phyloP scores from a whole-genome alignment of 2,113 vertebrate species.

The Maylandia zebra region DNA sequence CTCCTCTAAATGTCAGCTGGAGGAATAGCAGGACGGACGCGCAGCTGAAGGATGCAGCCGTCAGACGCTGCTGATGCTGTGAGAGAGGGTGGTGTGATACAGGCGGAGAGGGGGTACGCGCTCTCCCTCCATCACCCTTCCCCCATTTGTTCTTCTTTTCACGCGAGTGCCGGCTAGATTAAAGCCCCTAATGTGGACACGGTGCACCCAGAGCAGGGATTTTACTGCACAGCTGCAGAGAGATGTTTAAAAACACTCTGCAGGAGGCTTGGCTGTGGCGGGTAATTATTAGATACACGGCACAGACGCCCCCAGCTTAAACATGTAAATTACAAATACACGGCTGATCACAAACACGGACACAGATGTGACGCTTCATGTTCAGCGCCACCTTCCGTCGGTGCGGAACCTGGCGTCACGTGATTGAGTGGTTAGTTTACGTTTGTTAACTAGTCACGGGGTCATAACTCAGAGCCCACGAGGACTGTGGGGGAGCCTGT shows the following conservation, averaged over 20 bases:
- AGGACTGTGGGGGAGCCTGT: not conserved
- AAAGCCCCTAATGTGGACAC: fast-evolving
- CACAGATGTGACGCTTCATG: not conserved
- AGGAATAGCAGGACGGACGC: not conserved
- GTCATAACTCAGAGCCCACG: fast-evolving
- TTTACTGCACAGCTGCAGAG: not conserved
- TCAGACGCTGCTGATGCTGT: slow-evolving; percentile 1
- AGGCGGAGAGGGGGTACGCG: not conserved
- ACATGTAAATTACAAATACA: not conserved
- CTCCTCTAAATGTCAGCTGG: slow-evolving; percentile 2
- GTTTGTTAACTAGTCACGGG: not conserved
- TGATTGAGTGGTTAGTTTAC: fast-evolving
- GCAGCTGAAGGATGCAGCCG: slow-evolving; percentile 27
- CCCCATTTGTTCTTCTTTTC: slow-evolving; percentile 10
- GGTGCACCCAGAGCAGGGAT: fast-evolving
- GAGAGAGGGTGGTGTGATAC: not conserved
- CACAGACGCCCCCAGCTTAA: fast-evolving
- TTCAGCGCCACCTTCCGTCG: not conserved
- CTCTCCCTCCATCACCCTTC: not conserved
- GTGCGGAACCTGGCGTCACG: fast-evolving
- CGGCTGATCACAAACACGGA: not conserved
- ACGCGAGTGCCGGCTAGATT: not conserved
- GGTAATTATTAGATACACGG: not conserved
- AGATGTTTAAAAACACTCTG: fast-evolving
- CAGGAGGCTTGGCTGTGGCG: not conserved